These are phyloP conservation scores for Hoplodrina blanda DNA, from an alignment of 2,888 invertebrate species.

Conservation along the genomic window DNA sequence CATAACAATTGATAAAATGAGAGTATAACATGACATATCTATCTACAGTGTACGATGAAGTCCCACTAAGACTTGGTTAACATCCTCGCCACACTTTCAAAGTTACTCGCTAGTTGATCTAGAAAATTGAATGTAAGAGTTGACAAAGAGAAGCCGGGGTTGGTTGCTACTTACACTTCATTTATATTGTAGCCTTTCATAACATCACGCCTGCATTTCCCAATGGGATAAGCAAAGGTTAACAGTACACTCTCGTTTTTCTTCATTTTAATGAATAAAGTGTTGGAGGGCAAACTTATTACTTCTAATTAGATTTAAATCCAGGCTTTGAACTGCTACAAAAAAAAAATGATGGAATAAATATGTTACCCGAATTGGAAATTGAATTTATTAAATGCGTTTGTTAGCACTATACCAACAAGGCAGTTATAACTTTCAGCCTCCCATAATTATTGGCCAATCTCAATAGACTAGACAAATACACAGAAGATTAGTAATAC, in stretches of 20 bases:
- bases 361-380: neutral
- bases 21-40: neutral
- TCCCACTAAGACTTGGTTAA: conserved; percentile 5
- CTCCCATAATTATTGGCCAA: neutral
- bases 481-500: neutral
- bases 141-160: neutral
- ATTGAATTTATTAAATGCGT: neutral
- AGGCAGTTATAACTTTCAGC: neutral
- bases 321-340: accelerated
- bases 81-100: conserved; percentile 12
- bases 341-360: neutral
- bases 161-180: neutral
- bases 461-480: neutral
- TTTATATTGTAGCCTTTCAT: neutral
- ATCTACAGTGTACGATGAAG: neutral
- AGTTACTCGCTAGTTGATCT: conserved; percentile 26
- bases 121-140: conserved; percentile 34
- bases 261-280: neutral
- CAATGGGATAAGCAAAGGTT: no score
- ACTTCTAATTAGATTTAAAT: neutral
- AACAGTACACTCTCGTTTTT: neutral
- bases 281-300: neutral
- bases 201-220: neutral
- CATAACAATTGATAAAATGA: neutral
- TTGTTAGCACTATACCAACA: neutral